Percentiles rank a stretch among this genome's conserved stretches.
Evolutionary conservation across 2,888 invertebrate genomes (phyloP).

Genomic region (Pristionchus arcanus): DNA sequence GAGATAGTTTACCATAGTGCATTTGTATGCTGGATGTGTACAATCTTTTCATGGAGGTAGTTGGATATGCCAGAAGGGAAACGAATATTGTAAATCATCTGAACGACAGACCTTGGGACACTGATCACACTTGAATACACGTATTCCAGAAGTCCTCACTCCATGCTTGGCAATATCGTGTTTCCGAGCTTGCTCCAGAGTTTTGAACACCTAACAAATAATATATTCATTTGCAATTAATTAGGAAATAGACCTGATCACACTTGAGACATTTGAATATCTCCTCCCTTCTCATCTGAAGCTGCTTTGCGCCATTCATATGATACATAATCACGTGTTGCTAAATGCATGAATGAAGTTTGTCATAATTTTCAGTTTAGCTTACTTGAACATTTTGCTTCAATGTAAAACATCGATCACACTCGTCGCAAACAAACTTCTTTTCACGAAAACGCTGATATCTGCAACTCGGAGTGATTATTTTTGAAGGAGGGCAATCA

Average conservation of each 20-base stretch:
- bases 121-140: too few relatives aligned
- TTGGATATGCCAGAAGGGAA: slow-evolving; percentile 47
- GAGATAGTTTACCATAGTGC: too few relatives aligned
- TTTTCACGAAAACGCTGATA: slow-evolving; percentile 69
- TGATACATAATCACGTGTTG: too few relatives aligned
- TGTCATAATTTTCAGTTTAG: too few relatives aligned
- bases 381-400: too few relatives aligned
- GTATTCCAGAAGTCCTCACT: background rate
- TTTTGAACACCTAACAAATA: slow-evolving; percentile 50
- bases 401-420: too few relatives aligned
- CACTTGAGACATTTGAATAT: too few relatives aligned
- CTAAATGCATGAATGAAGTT: too few relatives aligned
- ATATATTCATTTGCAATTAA: background rate
- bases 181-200: slow-evolving; percentile 38
- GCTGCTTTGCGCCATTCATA: too few relatives aligned
- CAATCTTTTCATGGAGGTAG: slow-evolving; percentile 53
- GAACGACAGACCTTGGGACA: slow-evolving; percentile 21
- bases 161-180: slow-evolving; percentile 46
- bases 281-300: too few relatives aligned
- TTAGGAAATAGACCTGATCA: too few relatives aligned
- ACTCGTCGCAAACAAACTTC: slow-evolving; percentile 70
- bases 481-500: background rate
- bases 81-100: background rate
- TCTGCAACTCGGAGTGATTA: background rate
- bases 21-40: too few relatives aligned